Base-by-base conservation (phyloP, 2,113 vertebrate genomes). In the Sturnus vulgaris region DNA sequence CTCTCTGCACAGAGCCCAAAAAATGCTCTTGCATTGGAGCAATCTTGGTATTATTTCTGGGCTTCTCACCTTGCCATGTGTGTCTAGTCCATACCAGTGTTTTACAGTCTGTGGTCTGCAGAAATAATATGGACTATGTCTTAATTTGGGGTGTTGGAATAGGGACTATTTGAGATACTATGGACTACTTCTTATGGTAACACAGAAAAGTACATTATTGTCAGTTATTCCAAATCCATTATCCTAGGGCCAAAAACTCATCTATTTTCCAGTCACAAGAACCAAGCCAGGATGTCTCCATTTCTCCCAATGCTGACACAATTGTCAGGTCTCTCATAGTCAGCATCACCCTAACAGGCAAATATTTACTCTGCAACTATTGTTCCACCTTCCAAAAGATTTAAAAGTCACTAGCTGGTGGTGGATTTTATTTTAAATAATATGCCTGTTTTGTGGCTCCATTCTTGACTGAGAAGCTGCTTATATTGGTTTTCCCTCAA, bases 401-500 rank as follows among this genome's bases (percentile, higher is more conserved):
- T 56, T 65, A 39, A 77, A 88, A 72, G 30, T 70, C 78, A 55
- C 35, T 10, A 63, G 33, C 55, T 81, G 75, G n/a, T 1, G 0
- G 33, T 13, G 12, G 49, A 44, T 83, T 86, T 82, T 61, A 24
- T 77, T 93, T 86, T 73, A 63, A 80, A 91, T 13, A 70, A 53
- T 53, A 80, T 0, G 3, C 23, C 50, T 59, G 40, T 59, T 55
- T 72, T 55, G 72, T 56, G 50, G 46, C 55, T 95, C 82, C 44
- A 11, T 63, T 80, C 88, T 66, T 72, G 76, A 86, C 56, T 37
- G 50, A 88, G 63, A 90, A 95, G 77, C 22, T 57, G 59, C 76
- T 90, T 83, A 12, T 70, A 73, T 90, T 86, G 60, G 46, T 77
- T 83, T 92, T 95, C 90, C 84, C 95, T 94, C 50, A 69, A 87